Evolutionary conservation across 2,888 invertebrate species (phyloP), one percentile per base, ranked within the genome.

Genomic region (Cheilosia urbana): DNA sequence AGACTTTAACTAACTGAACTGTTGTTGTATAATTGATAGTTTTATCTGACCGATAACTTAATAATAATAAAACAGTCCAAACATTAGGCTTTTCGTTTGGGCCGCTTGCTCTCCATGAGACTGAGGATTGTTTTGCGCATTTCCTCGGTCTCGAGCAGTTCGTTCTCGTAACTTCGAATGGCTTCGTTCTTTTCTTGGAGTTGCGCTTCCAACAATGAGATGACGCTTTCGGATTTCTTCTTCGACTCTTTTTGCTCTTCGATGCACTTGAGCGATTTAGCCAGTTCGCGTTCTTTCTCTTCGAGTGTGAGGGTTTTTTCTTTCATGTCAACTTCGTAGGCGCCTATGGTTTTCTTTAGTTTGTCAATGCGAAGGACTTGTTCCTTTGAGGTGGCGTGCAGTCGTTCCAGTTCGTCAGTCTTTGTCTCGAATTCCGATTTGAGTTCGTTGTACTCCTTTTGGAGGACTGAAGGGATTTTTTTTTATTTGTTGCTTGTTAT

Each of bases 41-140:
- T 69, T 58, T 63, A 60, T 81, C 75, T 2, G 17, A 17, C 24
- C 24, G 24, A 58, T 57, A 55, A 27, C n/a, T 7, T 42, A 47
- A 27, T 53, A 57, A 51, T 19, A 27, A n/a, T 63, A 17, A 13
- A 34, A 34, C 27, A 60, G 42, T 30, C 7, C 1, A 24, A 47
- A 34, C 1, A 2, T 24, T 62, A 85, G n/a, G 58, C 60, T 78
- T 92, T 91, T 40, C 92, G 89, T 72, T 92, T 92, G 9, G 92
- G 91, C 77, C 91, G 91, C 88, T 92, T 92, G 87, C 91, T 92
- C 72, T 92, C 91, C 92, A 92, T 92, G 4, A 92, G 88, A 83
- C 91, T 91, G 88, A 92, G 89, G 57, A 92, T 91, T 5, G 91
- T 92, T 87, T 91, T 91, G 30, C 92, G 90, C 88, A 92, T 78